Evolutionary conservation across 2,888 invertebrate genomes (phyloP).

Genomic region (Dolichopus griseipennis): DNA sequence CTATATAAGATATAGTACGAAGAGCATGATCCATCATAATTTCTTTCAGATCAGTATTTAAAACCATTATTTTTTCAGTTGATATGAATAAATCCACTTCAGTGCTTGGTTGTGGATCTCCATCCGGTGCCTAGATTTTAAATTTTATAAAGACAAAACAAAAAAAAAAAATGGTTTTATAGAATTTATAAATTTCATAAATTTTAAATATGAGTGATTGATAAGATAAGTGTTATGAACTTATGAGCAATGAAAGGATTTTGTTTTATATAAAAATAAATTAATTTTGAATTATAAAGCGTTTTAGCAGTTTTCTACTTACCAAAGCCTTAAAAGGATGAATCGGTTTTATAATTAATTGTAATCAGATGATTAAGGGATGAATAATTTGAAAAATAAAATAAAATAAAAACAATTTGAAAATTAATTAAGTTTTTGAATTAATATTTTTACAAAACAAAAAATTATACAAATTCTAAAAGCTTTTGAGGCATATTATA

Average conservation of each 20-base stretch:
- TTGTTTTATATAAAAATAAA: too few species aligned
- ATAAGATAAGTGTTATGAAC: too few species aligned
- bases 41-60: conserved; percentile 97
- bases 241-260: too few species aligned
- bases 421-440: too few species aligned
- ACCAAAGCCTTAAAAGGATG: conserved; percentile 19
- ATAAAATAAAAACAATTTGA: not conserved
- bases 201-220: too few species aligned
- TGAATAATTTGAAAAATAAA: conserved; percentile 2
- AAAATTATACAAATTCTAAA: too few species aligned
- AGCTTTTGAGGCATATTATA: too few species aligned
- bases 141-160: too few species aligned
- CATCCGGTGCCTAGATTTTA: conserved; percentile 76
- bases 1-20: conserved; percentile 97
- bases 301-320: conserved; percentile 13
- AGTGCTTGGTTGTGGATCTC: conserved; percentile 96
- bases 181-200: too few species aligned
- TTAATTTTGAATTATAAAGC: not conserved
- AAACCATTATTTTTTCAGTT: conserved; percentile 99
- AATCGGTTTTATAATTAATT: conserved; percentile 8
- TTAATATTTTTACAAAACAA: too few species aligned
- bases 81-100: conserved; percentile 99
- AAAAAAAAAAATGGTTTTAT: too few species aligned
- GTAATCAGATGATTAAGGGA: not conserved
- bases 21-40: conserved; percentile 99